A percentile compares a stretch with the other conserved stretches of the same genome.
Conservation (phyloP, 2,888 invertebrate species). For the Conops quadrifasciatus region DNA sequence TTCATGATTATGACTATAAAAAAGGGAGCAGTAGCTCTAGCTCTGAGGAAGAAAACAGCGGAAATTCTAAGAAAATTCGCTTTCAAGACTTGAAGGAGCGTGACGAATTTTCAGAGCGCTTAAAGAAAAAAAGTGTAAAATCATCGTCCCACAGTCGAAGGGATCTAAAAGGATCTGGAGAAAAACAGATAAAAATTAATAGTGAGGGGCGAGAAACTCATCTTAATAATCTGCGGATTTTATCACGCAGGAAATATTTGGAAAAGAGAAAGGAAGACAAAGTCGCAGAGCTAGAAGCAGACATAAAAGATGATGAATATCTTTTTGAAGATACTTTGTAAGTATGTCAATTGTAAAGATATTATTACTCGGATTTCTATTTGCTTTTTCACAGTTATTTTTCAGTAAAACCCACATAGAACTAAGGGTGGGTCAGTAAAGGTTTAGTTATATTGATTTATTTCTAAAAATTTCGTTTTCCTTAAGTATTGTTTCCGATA, state of each 20-base stretch:
- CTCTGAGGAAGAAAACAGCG: slow-evolving; percentile 61
- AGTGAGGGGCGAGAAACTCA: slow-evolving; percentile 81
- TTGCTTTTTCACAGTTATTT: too few species aligned
- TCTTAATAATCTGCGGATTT: slow-evolving; percentile 86
- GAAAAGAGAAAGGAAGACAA: slow-evolving; percentile 97
- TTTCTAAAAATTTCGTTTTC: too few species aligned
- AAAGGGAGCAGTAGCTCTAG: too few species aligned
- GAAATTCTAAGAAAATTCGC: slow-evolving; percentile 84
- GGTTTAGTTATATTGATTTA: too few species aligned
- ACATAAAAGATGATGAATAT: slow-evolving; percentile 95
- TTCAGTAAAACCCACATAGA: too few species aligned
- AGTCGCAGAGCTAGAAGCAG: slow-evolving; percentile 91
- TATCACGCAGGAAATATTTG: slow-evolving; percentile 92
- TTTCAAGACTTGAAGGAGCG: slow-evolving; percentile 86
- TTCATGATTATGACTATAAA: too few species aligned
- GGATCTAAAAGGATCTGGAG: slow-evolving; percentile 66
- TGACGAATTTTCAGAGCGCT: slow-evolving; percentile 90
- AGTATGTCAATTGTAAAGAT: slow-evolving; percentile 58
- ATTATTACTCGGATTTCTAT: too few species aligned
- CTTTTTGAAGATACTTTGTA: slow-evolving; percentile 89
- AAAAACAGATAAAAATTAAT: slow-evolving; percentile 87
- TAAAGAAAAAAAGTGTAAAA: slow-evolving; percentile 87
- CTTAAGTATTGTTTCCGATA: too few species aligned
- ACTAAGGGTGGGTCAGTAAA: too few species aligned
- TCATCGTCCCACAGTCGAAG: slow-evolving; percentile 66